phyloP scores from a whole-genome alignment of 2,113 vertebrate species.

The Istiophorus platypterus region DNA sequence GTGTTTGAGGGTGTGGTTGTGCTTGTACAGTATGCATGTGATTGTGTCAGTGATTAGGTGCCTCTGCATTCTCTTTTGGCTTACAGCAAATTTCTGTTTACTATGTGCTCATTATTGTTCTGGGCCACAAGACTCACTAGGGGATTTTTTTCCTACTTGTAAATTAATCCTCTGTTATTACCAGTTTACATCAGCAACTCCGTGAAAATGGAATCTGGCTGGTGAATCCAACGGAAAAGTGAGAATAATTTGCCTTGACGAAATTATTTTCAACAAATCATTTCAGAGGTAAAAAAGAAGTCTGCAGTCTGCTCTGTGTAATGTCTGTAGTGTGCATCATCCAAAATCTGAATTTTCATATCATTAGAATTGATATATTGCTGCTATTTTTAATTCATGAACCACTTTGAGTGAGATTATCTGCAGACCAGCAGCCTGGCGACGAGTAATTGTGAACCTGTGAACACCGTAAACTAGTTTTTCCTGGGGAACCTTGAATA shows the following conservation, averaged over 20 bases:
- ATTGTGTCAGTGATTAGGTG: slow-evolving; percentile 53
- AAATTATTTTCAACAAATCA: slow-evolving; percentile 34
- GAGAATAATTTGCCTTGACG: slow-evolving; percentile 30
- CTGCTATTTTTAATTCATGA: slow-evolving; percentile 73
- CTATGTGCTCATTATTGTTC: slow-evolving; percentile 81
- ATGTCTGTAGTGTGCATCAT: slow-evolving; percentile 11
- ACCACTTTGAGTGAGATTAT: slow-evolving; percentile 74
- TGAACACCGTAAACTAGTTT: slow-evolving; percentile 70
- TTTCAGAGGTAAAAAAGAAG: background rate
- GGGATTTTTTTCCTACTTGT: slow-evolving; percentile 74
- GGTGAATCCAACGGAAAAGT: slow-evolving; percentile 53
- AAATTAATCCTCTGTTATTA: slow-evolving; percentile 80
- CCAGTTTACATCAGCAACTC: slow-evolving; percentile 74
- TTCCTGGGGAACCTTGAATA: slow-evolving; percentile 67
- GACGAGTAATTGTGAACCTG: slow-evolving; percentile 68
- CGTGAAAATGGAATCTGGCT: slow-evolving; percentile 66
- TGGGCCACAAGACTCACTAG: slow-evolving; percentile 70
- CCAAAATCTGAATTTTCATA: slow-evolving; percentile 40
- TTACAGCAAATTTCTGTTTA: slow-evolving; percentile 74
- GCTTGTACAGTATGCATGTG: background rate
- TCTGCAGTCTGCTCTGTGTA: background rate
- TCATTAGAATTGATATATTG: slow-evolving; percentile 59
- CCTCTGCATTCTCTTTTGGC: slow-evolving; percentile 68
- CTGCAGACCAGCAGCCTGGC: slow-evolving; percentile 60
- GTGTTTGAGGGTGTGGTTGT: slow-evolving; percentile 34